Base-by-base conservation (phyloP, 2,113 vertebrate species). In the Hepsetus odoe region DNA sequence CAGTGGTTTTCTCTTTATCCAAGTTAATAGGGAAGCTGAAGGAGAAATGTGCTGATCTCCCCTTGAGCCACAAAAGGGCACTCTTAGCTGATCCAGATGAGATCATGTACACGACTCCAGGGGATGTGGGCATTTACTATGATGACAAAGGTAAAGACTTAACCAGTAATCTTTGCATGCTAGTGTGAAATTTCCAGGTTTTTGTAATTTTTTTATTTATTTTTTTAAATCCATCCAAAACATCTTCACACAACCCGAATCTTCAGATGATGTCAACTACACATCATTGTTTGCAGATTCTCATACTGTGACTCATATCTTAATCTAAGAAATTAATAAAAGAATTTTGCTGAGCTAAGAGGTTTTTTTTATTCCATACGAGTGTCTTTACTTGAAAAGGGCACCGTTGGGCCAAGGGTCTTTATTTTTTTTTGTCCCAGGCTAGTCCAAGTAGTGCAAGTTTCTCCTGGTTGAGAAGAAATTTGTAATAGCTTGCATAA, bases 51-150 rank as follows among this genome's bases (percentile, higher is more conserved):
- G 87, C 79, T 67, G 85, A 87, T 30, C 87, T 99, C 58, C 90
- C 96, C 22, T 85, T 89, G 44, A 91, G 71, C 87, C 90, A 94
- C 89, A 94, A 92, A 90, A 88, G 87, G 72, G 97, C 96, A 0
- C 92, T 99, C 65, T 95, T 87, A 72, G 96, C 94, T n/a, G 92
- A 94, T 8, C 81, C 92, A 1, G 93, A 96, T 72, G 92, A 96
- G 38, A 95, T 99, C 69, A 94, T 98, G 90, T 94, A 94, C 80
- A 92, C 89, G 0, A 93, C 90, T 6, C 86, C 95, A 55, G 93
- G 92, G 56, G 94, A 98, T 72, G 93, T 99, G 82, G 93, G 92
- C 33, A 95, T 99, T 90, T 95, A 95, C 89, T 96, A 95, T 42
- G 95, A 96, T 76, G 92, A 97, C 64, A 89, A 93, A 49, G 97